Evolutionary conservation across 2,113 vertebrate species (phyloP).

Genomic region (Entomyzon cyanotis): DNA sequence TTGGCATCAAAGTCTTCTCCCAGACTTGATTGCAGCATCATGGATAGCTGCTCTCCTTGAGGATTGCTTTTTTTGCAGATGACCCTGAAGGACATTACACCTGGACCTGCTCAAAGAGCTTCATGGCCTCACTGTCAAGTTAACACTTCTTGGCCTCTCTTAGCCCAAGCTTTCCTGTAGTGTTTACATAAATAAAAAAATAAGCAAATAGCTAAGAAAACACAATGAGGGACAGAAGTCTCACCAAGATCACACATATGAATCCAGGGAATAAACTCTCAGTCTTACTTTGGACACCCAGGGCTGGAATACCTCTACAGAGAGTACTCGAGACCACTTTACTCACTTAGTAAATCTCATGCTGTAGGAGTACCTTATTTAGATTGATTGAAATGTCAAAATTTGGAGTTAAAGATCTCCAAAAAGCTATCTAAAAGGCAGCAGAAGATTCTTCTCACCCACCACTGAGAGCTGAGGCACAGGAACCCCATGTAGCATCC

Average conservation of each 20-base stretch:
- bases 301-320: not conserved
- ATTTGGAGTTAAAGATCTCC: not conserved
- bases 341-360: not conserved
- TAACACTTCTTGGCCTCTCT: not conserved
- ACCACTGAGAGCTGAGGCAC: not conserved
- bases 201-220: not conserved
- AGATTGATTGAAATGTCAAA: not conserved
- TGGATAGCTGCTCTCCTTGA: not conserved
- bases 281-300: not conserved
- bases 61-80: not conserved
- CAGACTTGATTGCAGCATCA: not conserved
- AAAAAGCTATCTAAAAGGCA: not conserved
- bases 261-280: not conserved
- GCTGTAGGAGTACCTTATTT: not conserved
- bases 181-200: not conserved
- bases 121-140: not conserved
- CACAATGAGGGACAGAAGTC: not conserved
- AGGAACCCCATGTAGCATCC: not conserved
- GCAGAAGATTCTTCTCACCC: not conserved
- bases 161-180: not conserved
- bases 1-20: not conserved
- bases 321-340: not conserved
- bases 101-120: not conserved
- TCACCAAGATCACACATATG: not conserved
- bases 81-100: not conserved